Evolutionary conservation across 2,888 invertebrate genomes (phyloP), one percentile per base, ranked within the genome.

Genomic region (Erpobdella octoculata): DNA sequence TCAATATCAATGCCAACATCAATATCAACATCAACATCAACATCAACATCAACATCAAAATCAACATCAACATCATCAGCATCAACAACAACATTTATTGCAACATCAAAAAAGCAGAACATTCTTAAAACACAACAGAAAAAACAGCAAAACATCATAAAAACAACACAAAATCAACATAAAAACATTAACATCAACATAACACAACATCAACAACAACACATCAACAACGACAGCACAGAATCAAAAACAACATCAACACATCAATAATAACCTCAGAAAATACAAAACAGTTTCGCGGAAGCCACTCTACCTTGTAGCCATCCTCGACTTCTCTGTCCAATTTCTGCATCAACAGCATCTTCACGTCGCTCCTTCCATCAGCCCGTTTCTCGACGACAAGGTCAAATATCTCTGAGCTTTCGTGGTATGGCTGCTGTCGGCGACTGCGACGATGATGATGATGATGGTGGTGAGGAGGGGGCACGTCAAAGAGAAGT

Each of bases 311-410:
- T 35, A 76, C 62, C 35, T 72, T 70, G 72, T 76, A 76, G 1
- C 48, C 64, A 41, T 73, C 72, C 21, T 71, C 59, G 18, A 25
- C 41, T 71, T 77, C 77, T 4, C 77, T 71, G 66, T 77, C 77
- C 53, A 77, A 69, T 12, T 62, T 53, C 28, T 71, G 65, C 59
- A 71, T 72, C 6, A 77, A 62, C 35, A 72, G 33, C 48, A 76
- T 58, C 53, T 71, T 66, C 6, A 76, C 73, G n/a, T 76, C 75
- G 0, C 72, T 72, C 9, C 73, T 72, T 8, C 76, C 75, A 35
- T 76, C 76, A 8, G 73, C 53, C 48, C 74, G 73, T 25, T 64
- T 59, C 4, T 65, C 71, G 28, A 74, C 73, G 25, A 64, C 62
- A 70, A 76, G 38, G 70, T 66, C 31, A 37, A 69, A 69, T 4